These are phyloP conservation scores for Megaceryle maxima DNA, from an alignment of 2,113 vertebrate species.

Conservation along the genomic window DNA sequence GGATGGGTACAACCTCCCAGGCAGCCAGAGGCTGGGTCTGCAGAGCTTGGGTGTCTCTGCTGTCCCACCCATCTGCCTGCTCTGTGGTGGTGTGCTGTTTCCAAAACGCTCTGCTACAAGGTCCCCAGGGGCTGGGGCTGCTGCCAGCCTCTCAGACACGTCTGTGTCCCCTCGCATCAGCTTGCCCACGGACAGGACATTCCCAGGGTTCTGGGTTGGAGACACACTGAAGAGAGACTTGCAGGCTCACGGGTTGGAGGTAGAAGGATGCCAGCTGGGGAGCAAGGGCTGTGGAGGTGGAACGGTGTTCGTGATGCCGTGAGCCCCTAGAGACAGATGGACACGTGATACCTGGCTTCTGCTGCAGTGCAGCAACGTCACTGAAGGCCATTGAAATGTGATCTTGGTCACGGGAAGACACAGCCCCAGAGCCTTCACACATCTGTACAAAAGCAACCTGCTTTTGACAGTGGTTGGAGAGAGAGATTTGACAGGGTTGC, in stretches of 20 bases:
- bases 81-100: neutral
- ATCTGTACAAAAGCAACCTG: neutral
- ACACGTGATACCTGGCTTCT: neutral
- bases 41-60: neutral
- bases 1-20: neutral
- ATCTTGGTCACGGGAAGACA: neutral
- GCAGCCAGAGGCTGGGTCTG: neutral
- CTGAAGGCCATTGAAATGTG: neutral
- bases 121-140: neutral
- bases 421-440: neutral
- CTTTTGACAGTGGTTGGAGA: neutral
- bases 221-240: neutral
- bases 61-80: neutral
- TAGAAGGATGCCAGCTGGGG: neutral
- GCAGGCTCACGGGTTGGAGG: neutral
- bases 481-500: neutral
- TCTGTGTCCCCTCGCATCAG: neutral
- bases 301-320: neutral
- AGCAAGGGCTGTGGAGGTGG: neutral
- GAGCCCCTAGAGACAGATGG: neutral
- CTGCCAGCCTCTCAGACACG: neutral
- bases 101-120: neutral
- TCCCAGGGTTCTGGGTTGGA: neutral
- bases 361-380: neutral
- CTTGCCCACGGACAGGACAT: rapidly evolving